Conservation (phyloP, 2,113 vertebrate genomes). For the Brachyistius frenatus region DNA sequence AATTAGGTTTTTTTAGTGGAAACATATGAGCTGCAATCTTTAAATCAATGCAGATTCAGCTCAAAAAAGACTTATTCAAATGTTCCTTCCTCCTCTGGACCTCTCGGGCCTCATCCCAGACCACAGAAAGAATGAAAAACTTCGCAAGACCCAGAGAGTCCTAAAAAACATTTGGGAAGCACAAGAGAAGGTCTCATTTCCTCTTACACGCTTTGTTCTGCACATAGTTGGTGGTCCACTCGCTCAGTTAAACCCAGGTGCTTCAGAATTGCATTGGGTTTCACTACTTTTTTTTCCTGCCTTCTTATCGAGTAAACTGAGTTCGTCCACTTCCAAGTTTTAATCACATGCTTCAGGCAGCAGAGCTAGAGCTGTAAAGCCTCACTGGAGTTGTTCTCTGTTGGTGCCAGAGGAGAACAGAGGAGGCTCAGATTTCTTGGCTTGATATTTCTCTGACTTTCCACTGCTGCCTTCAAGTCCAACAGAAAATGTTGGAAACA, state of each 20-base stretch:
- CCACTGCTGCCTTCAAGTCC: constrained; percentile 57
- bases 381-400: constrained; percentile 56
- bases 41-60: constrained; percentile 20
- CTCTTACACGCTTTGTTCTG: constrained; percentile 46
- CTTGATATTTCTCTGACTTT: constrained; percentile 71
- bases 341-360: constrained; percentile 68
- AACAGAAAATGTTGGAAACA: constrained; percentile 3
- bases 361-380: constrained; percentile 54
- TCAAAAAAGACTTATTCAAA: constrained; percentile 14
- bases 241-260: constrained; percentile 13
- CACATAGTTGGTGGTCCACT: constrained; percentile 54
- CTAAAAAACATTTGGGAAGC: constrained; percentile 44
- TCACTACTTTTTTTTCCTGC: neutral
- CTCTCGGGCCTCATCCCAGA: constrained; percentile 46
- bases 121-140: constrained; percentile 67
- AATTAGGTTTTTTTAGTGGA: constrained; percentile 19
- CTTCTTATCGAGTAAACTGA: constrained; percentile 32
- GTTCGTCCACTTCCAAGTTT: constrained; percentile 36
- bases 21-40: constrained; percentile 16
- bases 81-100: constrained; percentile 24
- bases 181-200: constrained; percentile 60
- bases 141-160: constrained; percentile 48
- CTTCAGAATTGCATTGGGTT: neutral
- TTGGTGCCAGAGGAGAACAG: constrained; percentile 65
- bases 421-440: constrained; percentile 73